These are phyloP conservation scores for Patella depressa DNA, from an alignment of 2,888 invertebrate species.

Conservation along the genomic window DNA sequence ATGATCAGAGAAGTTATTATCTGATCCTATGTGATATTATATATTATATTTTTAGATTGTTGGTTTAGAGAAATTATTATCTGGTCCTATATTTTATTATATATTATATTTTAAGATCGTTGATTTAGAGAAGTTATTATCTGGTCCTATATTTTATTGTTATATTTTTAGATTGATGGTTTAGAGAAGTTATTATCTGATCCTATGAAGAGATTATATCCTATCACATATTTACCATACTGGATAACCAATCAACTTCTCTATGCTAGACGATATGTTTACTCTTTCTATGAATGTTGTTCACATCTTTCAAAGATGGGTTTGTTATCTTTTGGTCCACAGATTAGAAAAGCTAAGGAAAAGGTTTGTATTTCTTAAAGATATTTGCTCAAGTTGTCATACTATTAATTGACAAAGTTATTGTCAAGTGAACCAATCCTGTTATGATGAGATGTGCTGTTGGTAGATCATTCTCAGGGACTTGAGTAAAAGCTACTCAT, in stretches of 20 bases:
- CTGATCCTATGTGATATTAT: too few relatives aligned
- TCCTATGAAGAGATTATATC: conserved; percentile 78
- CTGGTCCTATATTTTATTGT: too few relatives aligned
- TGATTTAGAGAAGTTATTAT: too few relatives aligned
- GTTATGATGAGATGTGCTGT: too few relatives aligned
- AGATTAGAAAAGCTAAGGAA: conserved; percentile 78
- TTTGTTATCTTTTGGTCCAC: conserved; percentile 79
- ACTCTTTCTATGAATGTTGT: conserved; percentile 75
- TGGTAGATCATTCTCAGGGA: too few relatives aligned
- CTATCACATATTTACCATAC: conserved; percentile 77
- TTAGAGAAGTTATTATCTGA: conserved; percentile 77
- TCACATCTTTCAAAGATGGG: conserved; percentile 78
- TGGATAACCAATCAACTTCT: conserved; percentile 74
- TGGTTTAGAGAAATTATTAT: conserved; percentile 76
- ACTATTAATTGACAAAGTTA: background rate
- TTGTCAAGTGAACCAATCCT: too few relatives aligned
- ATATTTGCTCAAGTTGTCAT: background rate
- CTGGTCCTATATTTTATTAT: conserved; percentile 73
- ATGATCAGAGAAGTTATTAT: too few relatives aligned
- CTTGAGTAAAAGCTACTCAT: too few relatives aligned
- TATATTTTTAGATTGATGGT: conserved; percentile 72
- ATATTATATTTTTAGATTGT: conserved; percentile 69
- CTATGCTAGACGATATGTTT: conserved; percentile 76
- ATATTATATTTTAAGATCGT: too few relatives aligned
- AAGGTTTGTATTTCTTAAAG: conserved; percentile 72